A percentile compares a stretch with the other conserved stretches of the same genome.
Evolutionary conservation across 2,797 vertebrate genomes (phyloP).

Genomic region (Parauchenoglanis ngamensis): DNA sequence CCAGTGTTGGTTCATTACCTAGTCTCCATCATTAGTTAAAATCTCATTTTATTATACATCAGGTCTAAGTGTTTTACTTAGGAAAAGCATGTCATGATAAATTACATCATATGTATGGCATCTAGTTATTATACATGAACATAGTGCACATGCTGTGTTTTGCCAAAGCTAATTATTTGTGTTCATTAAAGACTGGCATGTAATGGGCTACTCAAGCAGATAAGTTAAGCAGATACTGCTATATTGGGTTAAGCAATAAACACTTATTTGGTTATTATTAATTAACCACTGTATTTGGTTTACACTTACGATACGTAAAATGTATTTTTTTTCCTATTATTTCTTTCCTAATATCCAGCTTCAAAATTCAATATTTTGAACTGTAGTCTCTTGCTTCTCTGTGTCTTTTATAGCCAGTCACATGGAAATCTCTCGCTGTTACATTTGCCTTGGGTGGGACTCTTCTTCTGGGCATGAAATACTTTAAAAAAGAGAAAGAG

Average conservation of each 20-base stretch:
- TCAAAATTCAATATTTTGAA: not conserved
- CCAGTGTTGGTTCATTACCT: not conserved
- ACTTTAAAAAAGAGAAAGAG: constrained; percentile 85
- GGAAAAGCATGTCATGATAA: not conserved
- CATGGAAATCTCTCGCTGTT: constrained; percentile 89
- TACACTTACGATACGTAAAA: not conserved
- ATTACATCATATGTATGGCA: not conserved
- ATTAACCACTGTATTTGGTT: not conserved
- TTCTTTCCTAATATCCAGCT: not conserved
- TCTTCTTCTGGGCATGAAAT: constrained; percentile 85
- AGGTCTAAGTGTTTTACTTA: not conserved
- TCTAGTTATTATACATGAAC: not conserved
- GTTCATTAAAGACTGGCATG: not conserved
- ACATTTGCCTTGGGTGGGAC: constrained; percentile 85
- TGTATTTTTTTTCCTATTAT: not conserved
- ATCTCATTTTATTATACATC: not conserved
- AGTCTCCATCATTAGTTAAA: not conserved
- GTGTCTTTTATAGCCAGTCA: constrained; percentile 81
- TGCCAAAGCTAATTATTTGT: not conserved
- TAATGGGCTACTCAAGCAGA: not conserved
- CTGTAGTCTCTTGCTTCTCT: not conserved
- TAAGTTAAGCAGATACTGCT: not conserved
- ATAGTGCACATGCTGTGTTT: not conserved
- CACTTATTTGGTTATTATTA: too few species aligned
- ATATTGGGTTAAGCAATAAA: not conserved